Conservation (phyloP, 2,888 invertebrate species). For the Dermolepida albohirtum region DNA sequence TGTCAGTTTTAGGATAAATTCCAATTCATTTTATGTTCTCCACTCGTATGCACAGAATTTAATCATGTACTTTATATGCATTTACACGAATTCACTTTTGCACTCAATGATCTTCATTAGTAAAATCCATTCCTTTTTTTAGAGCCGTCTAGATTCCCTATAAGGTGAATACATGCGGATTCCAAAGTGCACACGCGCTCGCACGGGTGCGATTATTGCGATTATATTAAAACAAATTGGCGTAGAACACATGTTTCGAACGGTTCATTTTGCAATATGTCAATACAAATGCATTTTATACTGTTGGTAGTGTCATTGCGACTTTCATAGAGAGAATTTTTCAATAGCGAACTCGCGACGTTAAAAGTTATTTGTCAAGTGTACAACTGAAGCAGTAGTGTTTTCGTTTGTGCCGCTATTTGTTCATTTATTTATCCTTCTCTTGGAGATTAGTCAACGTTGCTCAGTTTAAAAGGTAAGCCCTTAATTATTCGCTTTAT, state of each 20-base stretch:
- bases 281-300: not conserved
- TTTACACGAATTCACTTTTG: not conserved
- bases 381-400: no score
- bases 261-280: constrained; percentile 1
- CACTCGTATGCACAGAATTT: not conserved
- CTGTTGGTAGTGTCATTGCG: not conserved
- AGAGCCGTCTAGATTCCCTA: constrained; percentile 24
- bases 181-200: constrained; percentile 13
- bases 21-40: no score
- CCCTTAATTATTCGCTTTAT: no score
- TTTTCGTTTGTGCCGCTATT: no score
- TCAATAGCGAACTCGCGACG: no score
- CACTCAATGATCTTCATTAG: constrained; percentile 31
- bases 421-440: no score
- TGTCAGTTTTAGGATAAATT: no score
- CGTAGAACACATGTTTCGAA: constrained; percentile 25
- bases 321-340: no score
- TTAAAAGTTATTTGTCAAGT: no score
- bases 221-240: constrained; percentile 11
- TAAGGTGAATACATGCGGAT: constrained; percentile 27
- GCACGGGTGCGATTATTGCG: no score
- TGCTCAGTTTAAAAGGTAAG: no score
- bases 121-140: constrained; percentile 33
- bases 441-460: no score
- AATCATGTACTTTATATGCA: constrained; percentile 18